Base-by-base conservation (phyloP, 2,888 invertebrate genomes). In the Chrysopilus asiliformis region DNA sequence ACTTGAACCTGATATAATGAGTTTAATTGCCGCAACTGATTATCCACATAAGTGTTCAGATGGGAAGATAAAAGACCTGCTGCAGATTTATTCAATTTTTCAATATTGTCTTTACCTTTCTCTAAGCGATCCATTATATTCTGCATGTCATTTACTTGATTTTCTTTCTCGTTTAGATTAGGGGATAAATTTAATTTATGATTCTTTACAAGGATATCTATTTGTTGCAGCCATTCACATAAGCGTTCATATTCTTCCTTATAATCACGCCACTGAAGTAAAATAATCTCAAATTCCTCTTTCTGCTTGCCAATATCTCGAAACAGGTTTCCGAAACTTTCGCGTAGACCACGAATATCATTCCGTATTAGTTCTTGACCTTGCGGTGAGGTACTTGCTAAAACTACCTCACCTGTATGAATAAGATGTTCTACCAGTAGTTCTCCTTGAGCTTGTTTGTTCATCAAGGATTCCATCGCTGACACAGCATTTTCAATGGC, bases 181-280 rank as follows among this genome's bases (percentile, higher is more conserved):
- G 85, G 76, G 16, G 83, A 70, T 9, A 89, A 65, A 15, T 84
- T 80, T 16, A 85, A 74, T 60, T 91, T 91, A 50, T 90, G 85
- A 38, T 86, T 85, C 57, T 91, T 90, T 9, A 89, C 81, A 7
- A 89, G 70, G 49, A 89, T 86, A 50, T 90, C 89, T 52, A 85
- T 85, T 58, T 90, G 89, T 53, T 90, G 90, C 19, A 91, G 60
- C 90, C 90, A 91, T 57, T 91, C 90, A 34, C 86, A 86, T 12
- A 91, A 64, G 41, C 85, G 73, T 57, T 91, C 90, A 53, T 85
- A 89, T 60, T 91, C 90, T 53, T 90, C 90, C 60, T 90, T 90
- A 64, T 85, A 91, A 42, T 87, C 83, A 37, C 86, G 73, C 84
- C 89, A 86, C 52, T 87, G 83, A 35, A 71, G 70, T 40, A 89